Percentiles rank a stretch among this genome's conserved stretches.
Conservation (phyloP, 2,113 vertebrate species). For the Vulpes ferrilata region DNA sequence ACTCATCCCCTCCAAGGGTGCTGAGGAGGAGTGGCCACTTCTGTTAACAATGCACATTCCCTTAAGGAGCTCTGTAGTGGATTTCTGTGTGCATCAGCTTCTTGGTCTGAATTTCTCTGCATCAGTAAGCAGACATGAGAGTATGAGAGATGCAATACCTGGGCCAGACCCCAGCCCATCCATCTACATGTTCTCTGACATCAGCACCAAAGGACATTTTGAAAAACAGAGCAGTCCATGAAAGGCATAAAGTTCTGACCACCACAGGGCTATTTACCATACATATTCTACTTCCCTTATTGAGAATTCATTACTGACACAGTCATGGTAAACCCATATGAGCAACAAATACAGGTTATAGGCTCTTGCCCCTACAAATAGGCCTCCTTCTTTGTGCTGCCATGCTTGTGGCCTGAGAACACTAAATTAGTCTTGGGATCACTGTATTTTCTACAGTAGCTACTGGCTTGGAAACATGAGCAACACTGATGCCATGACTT, state of each 20-base stretch:
- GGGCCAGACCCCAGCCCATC: background rate
- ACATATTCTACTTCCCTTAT: slow-evolving; percentile 54
- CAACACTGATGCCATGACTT: background rate
- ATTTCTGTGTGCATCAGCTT: background rate
- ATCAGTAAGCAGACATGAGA: background rate
- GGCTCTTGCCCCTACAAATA: fast-evolving
- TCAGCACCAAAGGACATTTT: slow-evolving; percentile 49
- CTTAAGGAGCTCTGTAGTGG: background rate
- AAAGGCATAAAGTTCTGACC: slow-evolving; percentile 2
- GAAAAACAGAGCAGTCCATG: slow-evolving; percentile 20
- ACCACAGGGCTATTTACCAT: background rate
- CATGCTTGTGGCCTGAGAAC: background rate
- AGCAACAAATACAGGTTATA: background rate
- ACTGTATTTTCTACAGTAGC: slow-evolving; percentile 19
- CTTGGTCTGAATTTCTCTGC: slow-evolving; percentile 16
- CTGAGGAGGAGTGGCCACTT: background rate
- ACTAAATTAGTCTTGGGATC: background rate
- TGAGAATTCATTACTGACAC: slow-evolving; percentile 61
- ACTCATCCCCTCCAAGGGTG: background rate
- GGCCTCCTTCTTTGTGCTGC: background rate
- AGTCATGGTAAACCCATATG: background rate
- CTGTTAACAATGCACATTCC: background rate
- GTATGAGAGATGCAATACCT: background rate
- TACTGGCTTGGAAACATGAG: slow-evolving; percentile 49
- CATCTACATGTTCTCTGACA: background rate